Evolutionary conservation across 2,888 invertebrate species (phyloP).

Genomic region (Tetanocera ferruginea): DNA sequence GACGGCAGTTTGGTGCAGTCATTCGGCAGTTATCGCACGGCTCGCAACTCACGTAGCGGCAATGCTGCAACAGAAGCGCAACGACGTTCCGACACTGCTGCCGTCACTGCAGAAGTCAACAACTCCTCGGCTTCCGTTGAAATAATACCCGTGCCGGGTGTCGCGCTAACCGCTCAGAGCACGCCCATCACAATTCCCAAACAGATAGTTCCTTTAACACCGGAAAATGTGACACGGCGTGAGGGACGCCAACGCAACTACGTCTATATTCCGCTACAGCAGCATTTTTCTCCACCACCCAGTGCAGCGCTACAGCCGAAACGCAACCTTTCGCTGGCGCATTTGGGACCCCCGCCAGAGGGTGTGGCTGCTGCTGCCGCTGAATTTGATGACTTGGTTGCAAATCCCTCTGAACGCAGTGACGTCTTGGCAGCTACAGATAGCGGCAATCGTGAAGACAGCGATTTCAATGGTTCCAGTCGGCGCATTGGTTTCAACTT

Average conservation of each 20-base stretch:
- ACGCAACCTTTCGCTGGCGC: conserved; percentile 57
- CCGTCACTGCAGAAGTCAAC: conserved; percentile 37
- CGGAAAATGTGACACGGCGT: conserved; percentile 56
- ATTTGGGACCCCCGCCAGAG: conserved; percentile 62
- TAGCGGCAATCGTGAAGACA: conserved; percentile 33
- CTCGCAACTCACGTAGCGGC: conserved; percentile 17
- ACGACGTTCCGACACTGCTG: conserved; percentile 58
- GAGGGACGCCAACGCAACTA: conserved; percentile 59
- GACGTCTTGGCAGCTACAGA: conserved; percentile 52
- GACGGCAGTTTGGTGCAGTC: conserved; percentile 61
- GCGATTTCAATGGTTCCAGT: conserved; percentile 62
- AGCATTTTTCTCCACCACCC: conserved; percentile 41
- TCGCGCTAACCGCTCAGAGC: conserved; percentile 57
- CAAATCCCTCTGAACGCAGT: conserved; percentile 62
- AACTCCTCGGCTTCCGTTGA: conserved; percentile 51
- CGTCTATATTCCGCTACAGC: conserved; percentile 64
- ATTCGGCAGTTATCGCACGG: conserved; percentile 28
- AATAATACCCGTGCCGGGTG: conserved; percentile 58
- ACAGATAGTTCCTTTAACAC: conserved; percentile 58
- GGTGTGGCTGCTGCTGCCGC: conserved; percentile 57
- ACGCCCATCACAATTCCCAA: conserved; percentile 63
- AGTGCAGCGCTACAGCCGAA: conserved; percentile 53
- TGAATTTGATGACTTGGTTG: conserved; percentile 58
- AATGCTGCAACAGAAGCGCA: conserved; percentile 48
- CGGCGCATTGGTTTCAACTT: conserved; percentile 69